Conservation (phyloP, 2,113 vertebrate species). For the Clarias batrachus region DNA sequence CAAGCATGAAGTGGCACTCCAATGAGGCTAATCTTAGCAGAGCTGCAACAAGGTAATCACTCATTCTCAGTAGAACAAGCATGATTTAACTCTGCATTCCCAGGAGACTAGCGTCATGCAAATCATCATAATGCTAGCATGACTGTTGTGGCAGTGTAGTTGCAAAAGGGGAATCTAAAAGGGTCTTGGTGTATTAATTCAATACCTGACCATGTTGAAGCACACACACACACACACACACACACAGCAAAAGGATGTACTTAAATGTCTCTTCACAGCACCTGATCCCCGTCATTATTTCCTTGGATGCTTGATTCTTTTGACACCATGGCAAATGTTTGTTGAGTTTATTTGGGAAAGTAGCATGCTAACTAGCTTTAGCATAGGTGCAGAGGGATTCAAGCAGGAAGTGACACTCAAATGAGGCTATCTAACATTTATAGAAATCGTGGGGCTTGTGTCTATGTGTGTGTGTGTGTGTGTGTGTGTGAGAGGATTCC, state of each 20-base stretch:
- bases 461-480: too few species aligned
- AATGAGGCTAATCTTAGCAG: slow-evolving; percentile 1
- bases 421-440: neutral
- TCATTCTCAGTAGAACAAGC: neutral
- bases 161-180: neutral
- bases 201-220: neutral
- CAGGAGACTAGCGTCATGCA: neutral
- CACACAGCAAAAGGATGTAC: neutral
- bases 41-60: too few species aligned
- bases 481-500: too few species aligned
- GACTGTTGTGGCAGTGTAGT: neutral
- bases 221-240: neutral
- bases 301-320: slow-evolving; percentile 76
- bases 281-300: slow-evolving; percentile 51
- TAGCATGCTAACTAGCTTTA: slow-evolving; percentile 75
- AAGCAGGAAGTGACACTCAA: slow-evolving; percentile 39
- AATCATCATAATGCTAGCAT: neutral
- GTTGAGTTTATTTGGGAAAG: slow-evolving; percentile 71
- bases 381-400: slow-evolving; percentile 63
- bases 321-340: slow-evolving; percentile 73
- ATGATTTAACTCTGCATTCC: neutral
- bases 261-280: slow-evolving; percentile 13
- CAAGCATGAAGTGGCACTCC: slow-evolving; percentile 39
- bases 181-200: neutral
- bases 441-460: too few species aligned